Evolutionary conservation across 2,113 vertebrate genomes (phyloP).

Genomic region (Oreochromis tanganicae): DNA sequence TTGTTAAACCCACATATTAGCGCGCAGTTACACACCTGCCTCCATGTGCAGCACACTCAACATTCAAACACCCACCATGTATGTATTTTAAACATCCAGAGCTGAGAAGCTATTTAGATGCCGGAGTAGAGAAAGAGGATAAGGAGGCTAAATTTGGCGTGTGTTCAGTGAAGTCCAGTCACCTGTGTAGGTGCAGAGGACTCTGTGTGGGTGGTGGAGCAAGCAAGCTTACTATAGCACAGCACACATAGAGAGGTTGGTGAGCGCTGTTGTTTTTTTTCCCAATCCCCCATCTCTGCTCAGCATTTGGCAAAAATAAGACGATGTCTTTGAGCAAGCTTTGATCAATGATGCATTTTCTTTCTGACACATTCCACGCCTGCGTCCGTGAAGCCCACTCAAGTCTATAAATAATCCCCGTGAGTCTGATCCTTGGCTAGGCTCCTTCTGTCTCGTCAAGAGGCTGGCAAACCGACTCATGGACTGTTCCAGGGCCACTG

Average conservation of each 20-base stretch:
- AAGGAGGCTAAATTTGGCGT: slow-evolving; percentile 52
- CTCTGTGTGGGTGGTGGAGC: slow-evolving; percentile 42
- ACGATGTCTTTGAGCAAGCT: slow-evolving; percentile 41
- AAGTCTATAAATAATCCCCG: slow-evolving; percentile 71
- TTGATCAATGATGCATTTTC: slow-evolving; percentile 66
- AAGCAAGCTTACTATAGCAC: slow-evolving; percentile 29
- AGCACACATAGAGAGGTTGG: neutral
- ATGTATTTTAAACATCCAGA: slow-evolving; percentile 41
- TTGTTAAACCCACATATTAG: slow-evolving; percentile 5
- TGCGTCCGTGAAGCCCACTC: slow-evolving; percentile 69
- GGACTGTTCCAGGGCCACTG: slow-evolving; percentile 9
- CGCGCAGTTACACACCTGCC: slow-evolving; percentile 8
- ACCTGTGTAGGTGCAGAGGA: slow-evolving; percentile 64
- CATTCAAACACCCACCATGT: slow-evolving; percentile 38
- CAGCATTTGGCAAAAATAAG: slow-evolving; percentile 30
- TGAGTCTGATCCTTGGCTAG: slow-evolving; percentile 57
- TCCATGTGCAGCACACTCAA: slow-evolving; percentile 9
- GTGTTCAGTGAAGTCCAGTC: slow-evolving; percentile 46
- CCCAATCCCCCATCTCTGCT: neutral
- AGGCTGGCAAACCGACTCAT: slow-evolving; percentile 42
- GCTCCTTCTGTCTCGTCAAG: slow-evolving; percentile 66
- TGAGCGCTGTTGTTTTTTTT: slow-evolving; percentile 25
- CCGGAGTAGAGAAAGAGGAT: slow-evolving; percentile 14
- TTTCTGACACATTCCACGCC: slow-evolving; percentile 67
- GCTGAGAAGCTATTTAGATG: slow-evolving; percentile 32